Conservation (phyloP, 92 coral and sea anemone species). For the Palythoa grandiflora region DNA sequence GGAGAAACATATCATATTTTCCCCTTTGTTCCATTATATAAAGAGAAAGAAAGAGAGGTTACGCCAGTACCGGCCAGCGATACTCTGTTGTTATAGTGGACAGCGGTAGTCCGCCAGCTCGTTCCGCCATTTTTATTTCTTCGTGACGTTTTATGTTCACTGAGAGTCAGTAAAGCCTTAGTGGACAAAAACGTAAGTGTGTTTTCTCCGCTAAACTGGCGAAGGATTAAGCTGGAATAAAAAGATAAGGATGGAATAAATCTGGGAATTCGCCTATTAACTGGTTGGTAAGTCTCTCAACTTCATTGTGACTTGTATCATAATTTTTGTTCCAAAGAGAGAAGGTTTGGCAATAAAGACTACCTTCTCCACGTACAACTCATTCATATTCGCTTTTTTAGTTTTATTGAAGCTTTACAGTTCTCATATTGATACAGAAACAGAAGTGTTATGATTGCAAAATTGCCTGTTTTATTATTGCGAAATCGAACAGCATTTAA, state of each 20-base stretch:
- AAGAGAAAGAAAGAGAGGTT: too few relatives aligned
- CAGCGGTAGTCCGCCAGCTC: too few relatives aligned
- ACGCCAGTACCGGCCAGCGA: too few relatives aligned
- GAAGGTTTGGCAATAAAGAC: conserved; percentile 32
- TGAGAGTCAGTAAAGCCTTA: too few relatives aligned
- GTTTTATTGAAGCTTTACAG: not conserved
- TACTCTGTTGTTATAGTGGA: too few relatives aligned
- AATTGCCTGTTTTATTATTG: not conserved
- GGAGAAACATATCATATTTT: too few relatives aligned
- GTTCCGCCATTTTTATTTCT: too few relatives aligned
- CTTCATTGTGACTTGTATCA: conserved; percentile 6
- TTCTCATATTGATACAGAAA: not conserved
- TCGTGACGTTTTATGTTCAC: too few relatives aligned
- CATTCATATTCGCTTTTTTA: conserved; percentile 19
- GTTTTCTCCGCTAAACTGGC: too few relatives aligned
- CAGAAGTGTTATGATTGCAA: not conserved
- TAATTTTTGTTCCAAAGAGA: conserved; percentile 16
- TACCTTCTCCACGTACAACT: conserved; percentile 31
- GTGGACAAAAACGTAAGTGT: too few relatives aligned
- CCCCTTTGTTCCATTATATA: too few relatives aligned
- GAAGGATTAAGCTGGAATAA: too few relatives aligned
- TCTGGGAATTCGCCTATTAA: conserved; percentile 34
- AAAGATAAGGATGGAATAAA: conserved; percentile 51
- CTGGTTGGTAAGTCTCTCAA: conserved; percentile 35
- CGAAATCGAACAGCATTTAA: not conserved